Evolutionary conservation across 2,113 vertebrate species (phyloP).

Genomic region (Chelonoidis abingdonii): DNA sequence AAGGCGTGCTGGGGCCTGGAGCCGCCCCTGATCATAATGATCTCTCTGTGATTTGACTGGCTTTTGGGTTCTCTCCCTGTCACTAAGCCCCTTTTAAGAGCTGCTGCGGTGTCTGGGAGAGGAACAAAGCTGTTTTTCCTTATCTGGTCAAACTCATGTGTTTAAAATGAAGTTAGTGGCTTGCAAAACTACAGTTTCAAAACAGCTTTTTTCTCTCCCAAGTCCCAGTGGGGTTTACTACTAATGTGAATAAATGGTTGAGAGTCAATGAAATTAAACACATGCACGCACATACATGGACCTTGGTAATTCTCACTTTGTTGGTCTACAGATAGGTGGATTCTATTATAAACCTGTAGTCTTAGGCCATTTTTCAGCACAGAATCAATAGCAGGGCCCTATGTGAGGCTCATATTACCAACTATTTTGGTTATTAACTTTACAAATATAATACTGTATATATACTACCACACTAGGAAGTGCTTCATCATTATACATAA

Average conservation of each 20-base stretch:
- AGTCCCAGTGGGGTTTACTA: background rate
- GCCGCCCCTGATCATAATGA: slow-evolving; percentile 10
- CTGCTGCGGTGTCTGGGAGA: rapidly evolving
- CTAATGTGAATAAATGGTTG: background rate
- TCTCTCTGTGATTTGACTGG: rapidly evolving
- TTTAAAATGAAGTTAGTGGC: background rate
- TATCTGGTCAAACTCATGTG: background rate
- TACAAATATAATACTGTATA: background rate
- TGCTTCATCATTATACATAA: background rate
- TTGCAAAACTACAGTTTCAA: background rate
- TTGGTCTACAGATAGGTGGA: background rate
- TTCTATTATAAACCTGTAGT: background rate
- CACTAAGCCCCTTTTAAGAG: background rate
- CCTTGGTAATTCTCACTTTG: slow-evolving; percentile 25
- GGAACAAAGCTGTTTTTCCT: background rate
- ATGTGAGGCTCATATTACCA: background rate
- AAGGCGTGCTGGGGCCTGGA: too few relatives aligned
- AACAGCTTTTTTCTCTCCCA: background rate
- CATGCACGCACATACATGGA: background rate
- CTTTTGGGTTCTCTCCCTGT: background rate
- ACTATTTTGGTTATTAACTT: background rate
- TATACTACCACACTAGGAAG: background rate
- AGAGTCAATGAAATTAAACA: background rate
- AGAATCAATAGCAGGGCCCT: background rate
- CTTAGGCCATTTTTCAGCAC: background rate